phyloP scores from a whole-genome alignment of 2,113 vertebrate genomes.

The Strix uralensis region DNA sequence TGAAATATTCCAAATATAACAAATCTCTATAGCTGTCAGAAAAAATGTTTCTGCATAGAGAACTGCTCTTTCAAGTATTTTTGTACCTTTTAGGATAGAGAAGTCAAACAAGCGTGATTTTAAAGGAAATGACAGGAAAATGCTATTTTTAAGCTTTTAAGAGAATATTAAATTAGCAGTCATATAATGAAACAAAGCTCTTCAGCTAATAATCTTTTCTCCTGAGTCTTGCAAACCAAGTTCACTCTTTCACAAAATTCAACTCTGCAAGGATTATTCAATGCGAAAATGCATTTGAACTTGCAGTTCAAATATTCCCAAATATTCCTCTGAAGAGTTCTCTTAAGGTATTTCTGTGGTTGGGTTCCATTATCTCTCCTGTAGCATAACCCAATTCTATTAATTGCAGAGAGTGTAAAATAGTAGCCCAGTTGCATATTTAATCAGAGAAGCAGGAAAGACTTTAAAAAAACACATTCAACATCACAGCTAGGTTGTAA shows the following conservation, averaged over 20 bases:
- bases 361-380: not conserved
- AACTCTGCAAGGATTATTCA: not conserved
- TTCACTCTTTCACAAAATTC: slow-evolving; percentile 1
- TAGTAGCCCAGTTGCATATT: not conserved
- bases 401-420: not conserved
- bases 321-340: not conserved
- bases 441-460: not conserved
- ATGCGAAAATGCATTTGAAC: not conserved
- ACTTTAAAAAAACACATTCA: not conserved
- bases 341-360: not conserved
- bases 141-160: slow-evolving; percentile 38
- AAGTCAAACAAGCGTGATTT: not conserved
- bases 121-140: slow-evolving; percentile 12
- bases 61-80: slow-evolving; percentile 21
- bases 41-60: not conserved
- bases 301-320: not conserved
- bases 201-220: slow-evolving; percentile 8
- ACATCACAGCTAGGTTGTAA: not conserved
- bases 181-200: slow-evolving; percentile 14
- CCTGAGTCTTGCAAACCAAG: not conserved
- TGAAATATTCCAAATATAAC: not conserved
- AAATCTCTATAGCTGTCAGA: not conserved
- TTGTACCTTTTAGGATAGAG: not conserved
- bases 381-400: not conserved
- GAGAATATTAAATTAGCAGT: slow-evolving; percentile 35